A percentile compares a stretch with the other conserved stretches of the same genome.
Conservation (phyloP, 2,888 invertebrate species). For the Electrophaes corylata region DNA sequence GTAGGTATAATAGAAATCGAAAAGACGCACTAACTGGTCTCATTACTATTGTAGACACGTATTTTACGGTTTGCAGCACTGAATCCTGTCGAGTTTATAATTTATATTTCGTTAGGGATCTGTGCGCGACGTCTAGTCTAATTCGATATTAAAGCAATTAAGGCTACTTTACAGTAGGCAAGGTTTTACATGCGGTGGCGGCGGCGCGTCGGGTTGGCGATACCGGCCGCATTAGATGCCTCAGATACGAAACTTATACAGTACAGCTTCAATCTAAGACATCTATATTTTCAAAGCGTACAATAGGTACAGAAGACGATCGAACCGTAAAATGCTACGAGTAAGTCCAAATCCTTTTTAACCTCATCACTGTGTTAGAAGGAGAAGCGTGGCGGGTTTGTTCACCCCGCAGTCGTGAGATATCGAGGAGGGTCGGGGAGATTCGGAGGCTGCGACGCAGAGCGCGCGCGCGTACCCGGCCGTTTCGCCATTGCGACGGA, state of each 20-base stretch:
- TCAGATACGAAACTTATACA: constrained; percentile 40
- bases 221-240: constrained; percentile 21
- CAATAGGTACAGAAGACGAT: constrained; percentile 60
- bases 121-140: constrained; percentile 16
- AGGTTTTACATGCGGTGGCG: constrained; percentile 17
- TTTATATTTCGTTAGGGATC: constrained; percentile 18
- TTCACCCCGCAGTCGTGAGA: constrained; percentile 77
- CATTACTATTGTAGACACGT: neutral
- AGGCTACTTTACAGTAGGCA: constrained; percentile 15
- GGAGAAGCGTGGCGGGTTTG: constrained; percentile 80
- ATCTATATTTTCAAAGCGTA: constrained; percentile 57
- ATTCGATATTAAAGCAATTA: constrained; percentile 30
- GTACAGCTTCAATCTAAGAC: constrained; percentile 48
- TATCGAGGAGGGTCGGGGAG: constrained; percentile 68
- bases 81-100: constrained; percentile 9
- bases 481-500: constrained; percentile 83
- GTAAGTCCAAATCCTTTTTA: constrained; percentile 81
- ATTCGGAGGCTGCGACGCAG: constrained; percentile 77
- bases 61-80: constrained; percentile 1
- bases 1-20: neutral
- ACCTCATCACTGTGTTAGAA: constrained; percentile 80
- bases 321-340: constrained; percentile 74
- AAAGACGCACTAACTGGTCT: neutral
- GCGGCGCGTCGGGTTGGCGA: constrained; percentile 12
- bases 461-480: constrained; percentile 83